A percentile compares a stretch with the other conserved stretches of the same genome.
These are phyloP conservation scores for Caenorhabditis macrosperma DNA, from an alignment of 2,888 invertebrate genomes.

Conservation along the genomic window DNA sequence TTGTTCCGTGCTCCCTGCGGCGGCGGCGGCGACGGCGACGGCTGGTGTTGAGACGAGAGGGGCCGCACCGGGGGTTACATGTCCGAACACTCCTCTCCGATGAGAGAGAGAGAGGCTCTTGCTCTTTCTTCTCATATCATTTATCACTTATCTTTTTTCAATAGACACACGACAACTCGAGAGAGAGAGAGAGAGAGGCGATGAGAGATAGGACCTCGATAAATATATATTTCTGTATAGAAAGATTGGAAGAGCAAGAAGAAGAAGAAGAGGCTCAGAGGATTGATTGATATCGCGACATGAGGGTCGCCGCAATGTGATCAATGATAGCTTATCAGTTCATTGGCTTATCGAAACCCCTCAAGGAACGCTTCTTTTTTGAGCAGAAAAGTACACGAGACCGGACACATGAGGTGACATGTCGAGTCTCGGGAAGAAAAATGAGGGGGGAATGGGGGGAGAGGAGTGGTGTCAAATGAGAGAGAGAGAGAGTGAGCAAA, in stretches of 20 bases:
- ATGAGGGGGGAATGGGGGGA: slow-evolving; percentile 27
- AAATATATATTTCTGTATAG: slow-evolving; percentile 30
- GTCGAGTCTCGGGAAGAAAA: slow-evolving; percentile 34
- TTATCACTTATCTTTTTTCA: slow-evolving; percentile 57
- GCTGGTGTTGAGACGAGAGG: slow-evolving; percentile 1
- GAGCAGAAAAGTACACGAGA: slow-evolving; percentile 30
- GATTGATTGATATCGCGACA: too few relatives aligned
- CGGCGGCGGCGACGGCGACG: neutral
- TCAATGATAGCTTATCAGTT: too few relatives aligned
- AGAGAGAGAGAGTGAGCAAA: neutral
- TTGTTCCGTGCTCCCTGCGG: neutral
- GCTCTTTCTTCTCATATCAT: slow-evolving; percentile 45
- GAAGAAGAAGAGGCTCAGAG: too few relatives aligned
- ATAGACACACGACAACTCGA: neutral
- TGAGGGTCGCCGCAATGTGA: too few relatives aligned
- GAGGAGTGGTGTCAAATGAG: slow-evolving; percentile 15
- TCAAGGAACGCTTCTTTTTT: too few relatives aligned
- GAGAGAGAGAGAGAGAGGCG: neutral
- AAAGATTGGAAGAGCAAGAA: too few relatives aligned
- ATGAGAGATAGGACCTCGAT: slow-evolving; percentile 35
- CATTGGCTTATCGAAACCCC: too few relatives aligned
- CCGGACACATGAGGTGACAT: neutral
- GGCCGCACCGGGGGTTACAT: slow-evolving; percentile 29
- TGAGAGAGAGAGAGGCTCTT: neutral
- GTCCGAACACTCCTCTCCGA: slow-evolving; percentile 36